Percentiles rank a stretch among this genome's conserved stretches.
Evolutionary conservation across 1,140 invertebrate genomes (phyloP).

Genomic region (Phymastichus coffea): DNA sequence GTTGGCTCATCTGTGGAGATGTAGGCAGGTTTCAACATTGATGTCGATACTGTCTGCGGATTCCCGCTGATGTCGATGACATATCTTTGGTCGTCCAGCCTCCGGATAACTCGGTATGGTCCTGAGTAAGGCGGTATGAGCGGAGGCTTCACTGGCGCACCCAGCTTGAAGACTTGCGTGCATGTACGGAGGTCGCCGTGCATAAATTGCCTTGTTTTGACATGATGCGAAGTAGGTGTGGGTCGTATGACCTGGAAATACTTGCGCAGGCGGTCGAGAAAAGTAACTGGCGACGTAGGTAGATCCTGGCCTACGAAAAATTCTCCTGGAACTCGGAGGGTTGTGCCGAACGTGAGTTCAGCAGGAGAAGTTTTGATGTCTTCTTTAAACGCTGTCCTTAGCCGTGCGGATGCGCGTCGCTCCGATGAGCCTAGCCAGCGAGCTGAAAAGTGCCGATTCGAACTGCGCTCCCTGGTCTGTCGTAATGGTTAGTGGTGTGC

Average conservation of each 20-base stretch:
- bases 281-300: slow-evolving; percentile 25
- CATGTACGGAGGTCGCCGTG: slow-evolving; percentile 24
- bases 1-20: neutral
- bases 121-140: slow-evolving; percentile 34
- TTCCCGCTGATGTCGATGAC: slow-evolving; percentile 16
- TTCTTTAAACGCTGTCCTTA: slow-evolving; percentile 27
- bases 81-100: slow-evolving; percentile 25
- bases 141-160: slow-evolving; percentile 25
- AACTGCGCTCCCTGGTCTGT: too few relatives aligned
- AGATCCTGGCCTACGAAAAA: slow-evolving; percentile 34
- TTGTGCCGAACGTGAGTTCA: slow-evolving; percentile 41
- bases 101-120: slow-evolving; percentile 31
- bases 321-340: slow-evolving; percentile 42
- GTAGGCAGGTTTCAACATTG: slow-evolving; percentile 14
- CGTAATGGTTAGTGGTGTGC: slow-evolving; percentile 36
- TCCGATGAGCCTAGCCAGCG: neutral
- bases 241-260: slow-evolving; percentile 11
- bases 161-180: slow-evolving; percentile 33
- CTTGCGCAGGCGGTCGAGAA: too few relatives aligned
- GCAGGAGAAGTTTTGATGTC: slow-evolving; percentile 36
- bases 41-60: neutral
- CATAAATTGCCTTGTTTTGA: slow-evolving; percentile 15
- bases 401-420: neutral
- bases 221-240: slow-evolving; percentile 15
- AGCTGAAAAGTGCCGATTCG: slow-evolving; percentile 34